phyloP scores from a whole-genome alignment of 1,140 invertebrate species.

The Aphelinus atriplicis region DNA sequence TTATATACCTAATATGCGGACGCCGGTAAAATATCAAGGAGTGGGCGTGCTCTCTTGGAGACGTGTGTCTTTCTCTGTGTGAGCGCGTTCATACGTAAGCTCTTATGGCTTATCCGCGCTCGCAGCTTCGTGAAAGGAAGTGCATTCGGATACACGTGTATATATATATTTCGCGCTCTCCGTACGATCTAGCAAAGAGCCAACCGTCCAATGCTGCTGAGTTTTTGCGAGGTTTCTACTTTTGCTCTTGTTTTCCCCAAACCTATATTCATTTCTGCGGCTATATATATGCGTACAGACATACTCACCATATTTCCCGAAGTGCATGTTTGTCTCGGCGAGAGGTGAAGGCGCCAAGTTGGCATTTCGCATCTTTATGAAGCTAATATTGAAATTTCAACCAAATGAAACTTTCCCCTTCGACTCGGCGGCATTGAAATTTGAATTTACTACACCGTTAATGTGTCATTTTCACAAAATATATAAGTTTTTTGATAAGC shows the following conservation, averaged over 20 bases:
- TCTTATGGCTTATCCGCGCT: neutral
- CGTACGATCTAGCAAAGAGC: conserved; percentile 25
- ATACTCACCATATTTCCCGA: neutral
- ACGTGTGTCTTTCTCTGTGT: neutral
- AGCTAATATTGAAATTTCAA: too few relatives aligned
- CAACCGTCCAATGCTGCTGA: conserved; percentile 36
- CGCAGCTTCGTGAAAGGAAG: conserved; percentile 40
- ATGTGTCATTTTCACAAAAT: too few relatives aligned
- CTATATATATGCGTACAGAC: too few relatives aligned
- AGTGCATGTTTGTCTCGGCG: too few relatives aligned
- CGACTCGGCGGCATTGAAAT: too few relatives aligned
- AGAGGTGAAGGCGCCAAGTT: too few relatives aligned
- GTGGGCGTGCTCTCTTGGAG: conserved; percentile 4
- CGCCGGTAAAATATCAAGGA: conserved; percentile 18
- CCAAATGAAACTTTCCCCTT: too few relatives aligned
- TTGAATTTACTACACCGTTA: too few relatives aligned
- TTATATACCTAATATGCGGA: conserved; percentile 29
- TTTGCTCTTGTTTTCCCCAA: conserved; percentile 2
- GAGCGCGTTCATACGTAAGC: neutral
- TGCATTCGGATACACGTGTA: neutral
- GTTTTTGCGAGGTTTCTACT: conserved; percentile 24
- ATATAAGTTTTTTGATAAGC: too few relatives aligned
- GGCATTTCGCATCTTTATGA: too few relatives aligned
- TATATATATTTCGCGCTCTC: neutral
- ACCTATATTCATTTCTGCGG: neutral